phyloP scores from a whole-genome alignment of 2,888 invertebrate species.

The Auanema sp. region DNA sequence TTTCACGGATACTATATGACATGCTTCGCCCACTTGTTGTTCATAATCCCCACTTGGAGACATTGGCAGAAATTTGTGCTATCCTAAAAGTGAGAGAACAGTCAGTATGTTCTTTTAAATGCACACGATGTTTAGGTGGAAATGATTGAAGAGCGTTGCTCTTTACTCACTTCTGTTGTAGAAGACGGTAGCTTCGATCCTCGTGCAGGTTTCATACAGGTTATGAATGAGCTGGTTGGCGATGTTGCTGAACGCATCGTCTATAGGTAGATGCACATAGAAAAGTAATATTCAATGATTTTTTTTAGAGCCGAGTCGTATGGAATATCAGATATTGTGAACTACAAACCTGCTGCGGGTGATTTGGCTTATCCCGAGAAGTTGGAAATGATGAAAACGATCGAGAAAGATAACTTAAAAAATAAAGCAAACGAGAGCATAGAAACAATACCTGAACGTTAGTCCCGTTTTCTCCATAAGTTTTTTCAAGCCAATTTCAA shows the following conservation, averaged over 20 bases:
- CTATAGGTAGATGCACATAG: conserved; percentile 71
- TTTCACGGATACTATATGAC: conserved; percentile 74
- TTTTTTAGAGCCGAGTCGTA: conserved; percentile 71
- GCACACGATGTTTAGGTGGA: conserved; percentile 73
- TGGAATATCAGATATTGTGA: conserved; percentile 84
- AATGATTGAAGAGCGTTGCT: conserved; percentile 63
- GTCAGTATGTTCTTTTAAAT: too few relatives aligned
- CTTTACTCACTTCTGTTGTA: conserved; percentile 33
- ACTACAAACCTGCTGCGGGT: conserved; percentile 81
- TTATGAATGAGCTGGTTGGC: conserved; percentile 64
- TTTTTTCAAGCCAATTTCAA: background rate
- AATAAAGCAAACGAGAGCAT: conserved; percentile 1
- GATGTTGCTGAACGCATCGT: conserved; percentile 95
- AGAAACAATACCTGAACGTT: background rate
- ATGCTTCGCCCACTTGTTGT: conserved; percentile 88
- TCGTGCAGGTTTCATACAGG: conserved; percentile 59
- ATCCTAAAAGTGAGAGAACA: conserved; percentile 78
- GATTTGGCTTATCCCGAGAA: conserved; percentile 98
- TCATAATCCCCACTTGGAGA: conserved; percentile 94
- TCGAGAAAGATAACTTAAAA: conserved; percentile 36
- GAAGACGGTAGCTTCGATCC: conserved; percentile 45
- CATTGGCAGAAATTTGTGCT: conserved; percentile 90
- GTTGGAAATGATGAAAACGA: conserved; percentile 88
- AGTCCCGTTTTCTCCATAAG: background rate
- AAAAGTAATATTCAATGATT: background rate